A percentile compares a stretch with the other conserved stretches of the same genome.
Conservation (phyloP, 1,140 invertebrate genomes). For the Littorina saxatilis region DNA sequence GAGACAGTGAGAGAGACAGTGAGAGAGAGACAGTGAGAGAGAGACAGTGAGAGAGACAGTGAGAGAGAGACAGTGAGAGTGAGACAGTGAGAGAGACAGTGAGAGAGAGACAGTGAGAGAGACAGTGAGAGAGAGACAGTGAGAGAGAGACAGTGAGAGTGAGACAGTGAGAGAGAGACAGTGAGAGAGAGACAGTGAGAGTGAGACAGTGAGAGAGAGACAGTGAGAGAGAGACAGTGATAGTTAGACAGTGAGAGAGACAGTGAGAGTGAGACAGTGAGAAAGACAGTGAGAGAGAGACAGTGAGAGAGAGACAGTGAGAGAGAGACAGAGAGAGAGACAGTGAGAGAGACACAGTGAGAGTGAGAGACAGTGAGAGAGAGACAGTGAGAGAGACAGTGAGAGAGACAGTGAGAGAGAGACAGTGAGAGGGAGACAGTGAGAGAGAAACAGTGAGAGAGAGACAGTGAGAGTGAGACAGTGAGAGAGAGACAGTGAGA, state of each 20-base stretch:
- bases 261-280: neutral
- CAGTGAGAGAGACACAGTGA: conserved; percentile 7
- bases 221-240: neutral
- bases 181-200: neutral
- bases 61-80: neutral
- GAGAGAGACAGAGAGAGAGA: conserved; percentile 24
- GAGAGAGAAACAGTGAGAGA: too few species aligned
- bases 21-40: neutral
- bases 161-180: neutral
- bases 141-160: neutral
- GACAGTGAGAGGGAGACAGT: too few species aligned
- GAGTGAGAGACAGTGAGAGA: neutral
- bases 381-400: neutral
- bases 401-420: too few species aligned
- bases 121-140: neutral
- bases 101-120: neutral
- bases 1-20: neutral
- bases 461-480: neutral
- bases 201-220: neutral
- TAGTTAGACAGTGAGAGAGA: neutral
- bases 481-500: neutral
- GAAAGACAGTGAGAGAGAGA: too few species aligned
- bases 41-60: neutral
- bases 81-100: too few species aligned
- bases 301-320: too few species aligned